These are phyloP conservation scores for Spodoptera frugiperda DNA, from an alignment of 1,140 invertebrate species.

Conservation along the genomic window DNA sequence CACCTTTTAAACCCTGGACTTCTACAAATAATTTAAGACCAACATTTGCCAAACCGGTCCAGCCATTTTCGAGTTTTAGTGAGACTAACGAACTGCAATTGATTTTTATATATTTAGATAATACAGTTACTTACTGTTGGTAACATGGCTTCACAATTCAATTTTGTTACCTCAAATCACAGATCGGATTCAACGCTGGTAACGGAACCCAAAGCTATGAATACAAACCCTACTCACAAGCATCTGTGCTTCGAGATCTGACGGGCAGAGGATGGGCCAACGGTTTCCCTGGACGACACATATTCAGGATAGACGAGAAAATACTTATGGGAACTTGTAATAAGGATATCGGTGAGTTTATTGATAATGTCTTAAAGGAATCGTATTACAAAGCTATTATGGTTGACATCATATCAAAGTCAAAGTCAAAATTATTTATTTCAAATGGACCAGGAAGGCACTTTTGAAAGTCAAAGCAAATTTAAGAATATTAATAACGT, in stretches of 20 bases:
- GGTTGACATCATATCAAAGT: too few species aligned
- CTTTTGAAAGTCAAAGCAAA: too few species aligned
- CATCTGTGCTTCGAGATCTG: constrained; percentile 93
- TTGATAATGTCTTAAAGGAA: not conserved
- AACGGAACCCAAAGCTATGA: constrained; percentile 96
- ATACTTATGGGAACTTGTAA: constrained; percentile 97
- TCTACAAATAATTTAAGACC: too few species aligned
- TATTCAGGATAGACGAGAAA: constrained; percentile 97
- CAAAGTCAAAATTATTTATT: too few species aligned
- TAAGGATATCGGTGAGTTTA: constrained; percentile 92
- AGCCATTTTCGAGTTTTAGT: too few species aligned
- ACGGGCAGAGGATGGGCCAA: constrained; percentile 95
- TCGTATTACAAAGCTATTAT: not conserved
- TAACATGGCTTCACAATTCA: not conserved
- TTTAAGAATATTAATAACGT: too few species aligned
- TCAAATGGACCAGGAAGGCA: too few species aligned
- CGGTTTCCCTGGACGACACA: constrained; percentile 94
- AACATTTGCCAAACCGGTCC: too few species aligned
- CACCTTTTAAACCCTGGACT: too few species aligned
- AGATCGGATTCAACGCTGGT: constrained; percentile 98
- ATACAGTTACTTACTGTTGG: too few species aligned
- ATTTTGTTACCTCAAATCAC: constrained; percentile 49
- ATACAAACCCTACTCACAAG: constrained; percentile 96
- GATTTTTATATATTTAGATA: too few species aligned
- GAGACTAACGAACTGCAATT: too few species aligned